Conservation (phyloP, 2,797 vertebrate genomes). For the Huso huso region DNA sequence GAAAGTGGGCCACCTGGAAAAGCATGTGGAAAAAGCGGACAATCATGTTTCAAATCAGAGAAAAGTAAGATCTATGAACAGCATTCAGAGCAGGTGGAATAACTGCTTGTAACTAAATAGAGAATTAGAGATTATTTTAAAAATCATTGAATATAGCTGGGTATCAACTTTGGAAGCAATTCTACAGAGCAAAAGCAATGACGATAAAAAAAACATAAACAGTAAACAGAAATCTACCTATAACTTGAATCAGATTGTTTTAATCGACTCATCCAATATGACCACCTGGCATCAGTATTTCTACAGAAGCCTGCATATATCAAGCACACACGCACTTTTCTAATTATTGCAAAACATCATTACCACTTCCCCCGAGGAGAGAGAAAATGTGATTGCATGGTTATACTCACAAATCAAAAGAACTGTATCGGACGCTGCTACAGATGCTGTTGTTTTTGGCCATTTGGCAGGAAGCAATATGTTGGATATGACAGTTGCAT, state of each 20-base stretch:
- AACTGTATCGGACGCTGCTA: background rate
- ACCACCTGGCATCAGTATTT: conserved; percentile 41
- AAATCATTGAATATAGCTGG: too few relatives aligned
- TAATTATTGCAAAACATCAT: conserved; percentile 56
- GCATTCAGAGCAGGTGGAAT: conserved; percentile 2
- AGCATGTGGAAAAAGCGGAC: too few relatives aligned
- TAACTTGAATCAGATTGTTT: background rate
- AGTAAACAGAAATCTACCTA: background rate
- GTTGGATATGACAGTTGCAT: too few relatives aligned
- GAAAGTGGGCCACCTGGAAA: too few relatives aligned
- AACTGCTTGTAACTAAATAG: background rate
- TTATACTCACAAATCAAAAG: conserved; percentile 10
- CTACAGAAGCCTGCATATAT: conserved; percentile 23
- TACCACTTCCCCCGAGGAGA: conserved; percentile 34
- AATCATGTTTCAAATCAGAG: too few relatives aligned
- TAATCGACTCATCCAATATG: background rate
- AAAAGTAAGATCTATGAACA: conserved; percentile 6
- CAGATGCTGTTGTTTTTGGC: background rate
- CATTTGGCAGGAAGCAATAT: too few relatives aligned
- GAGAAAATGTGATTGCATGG: background rate
- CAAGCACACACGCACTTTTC: conserved; percentile 40
- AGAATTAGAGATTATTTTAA: background rate
- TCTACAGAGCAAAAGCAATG: too few relatives aligned
- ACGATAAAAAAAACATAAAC: background rate
- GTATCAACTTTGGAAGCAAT: too few relatives aligned